These are phyloP conservation scores for Crocodylus rhombifer DNA, from an alignment of 2,797 vertebrate species.

Conservation along the genomic window DNA sequence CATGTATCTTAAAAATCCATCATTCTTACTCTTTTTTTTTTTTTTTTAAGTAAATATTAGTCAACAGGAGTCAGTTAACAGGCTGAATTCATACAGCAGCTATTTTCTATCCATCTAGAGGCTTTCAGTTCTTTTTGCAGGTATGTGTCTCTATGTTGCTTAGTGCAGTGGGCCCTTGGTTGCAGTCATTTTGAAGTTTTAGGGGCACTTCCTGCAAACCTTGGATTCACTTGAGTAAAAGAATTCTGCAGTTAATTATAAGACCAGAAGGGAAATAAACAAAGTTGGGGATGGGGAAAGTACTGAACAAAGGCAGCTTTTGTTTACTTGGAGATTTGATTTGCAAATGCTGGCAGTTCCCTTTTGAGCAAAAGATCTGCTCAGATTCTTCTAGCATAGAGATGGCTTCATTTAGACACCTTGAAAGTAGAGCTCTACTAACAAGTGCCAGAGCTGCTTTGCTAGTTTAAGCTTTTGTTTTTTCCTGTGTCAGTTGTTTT, in stretches of 20 bases:
- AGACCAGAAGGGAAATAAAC: not conserved
- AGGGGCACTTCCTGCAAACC: not conserved
- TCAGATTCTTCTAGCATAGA: not conserved
- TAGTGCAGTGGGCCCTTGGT: not conserved
- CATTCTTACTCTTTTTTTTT: not conserved
- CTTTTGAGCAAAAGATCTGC: slow-evolving; percentile 40
- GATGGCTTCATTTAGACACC: too few species aligned
- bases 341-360: slow-evolving; percentile 57
- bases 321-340: slow-evolving; percentile 54
- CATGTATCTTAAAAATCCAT: not conserved
- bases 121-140: not conserved
- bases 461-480: too few species aligned
- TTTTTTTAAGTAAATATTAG: not conserved
- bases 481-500: too few species aligned
- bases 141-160: not conserved
- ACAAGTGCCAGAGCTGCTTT: too few species aligned
- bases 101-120: not conserved
- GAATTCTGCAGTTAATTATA: not conserved
- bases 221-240: slow-evolving; percentile 23
- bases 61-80: not conserved
- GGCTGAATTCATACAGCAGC: not conserved
- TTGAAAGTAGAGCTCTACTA: too few species aligned
- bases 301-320: slow-evolving; percentile 51
- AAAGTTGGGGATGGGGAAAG: slow-evolving; percentile 18
- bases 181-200: not conserved